phyloP scores from a whole-genome alignment of 1,140 invertebrate species.

The Parasteatoda tepidariorum region DNA sequence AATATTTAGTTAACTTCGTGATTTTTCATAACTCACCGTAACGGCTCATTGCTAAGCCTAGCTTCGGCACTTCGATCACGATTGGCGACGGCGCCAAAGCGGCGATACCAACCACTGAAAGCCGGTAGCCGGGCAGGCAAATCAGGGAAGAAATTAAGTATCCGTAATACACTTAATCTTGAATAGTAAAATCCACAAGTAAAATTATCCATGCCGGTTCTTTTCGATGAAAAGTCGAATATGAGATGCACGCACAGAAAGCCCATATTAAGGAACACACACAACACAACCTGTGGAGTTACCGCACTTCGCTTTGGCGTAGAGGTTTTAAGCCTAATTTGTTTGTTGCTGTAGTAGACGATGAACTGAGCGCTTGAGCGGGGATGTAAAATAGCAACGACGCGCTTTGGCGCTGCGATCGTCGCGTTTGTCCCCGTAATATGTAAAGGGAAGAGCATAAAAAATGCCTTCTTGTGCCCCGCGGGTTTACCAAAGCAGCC shows the following conservation, averaged over 20 bases:
- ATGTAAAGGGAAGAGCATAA: background rate
- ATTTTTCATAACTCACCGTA: conserved; percentile 21
- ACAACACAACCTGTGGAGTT: conserved; percentile 37
- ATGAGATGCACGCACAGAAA: background rate
- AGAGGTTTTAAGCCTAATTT: conserved; percentile 24
- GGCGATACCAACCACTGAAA: background rate
- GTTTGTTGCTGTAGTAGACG: conserved; percentile 7
- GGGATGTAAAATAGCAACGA: conserved; percentile 10
- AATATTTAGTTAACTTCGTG: background rate
- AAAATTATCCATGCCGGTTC: background rate
- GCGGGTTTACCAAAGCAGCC: conserved; percentile 11
- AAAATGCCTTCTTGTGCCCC: conserved; percentile 19
- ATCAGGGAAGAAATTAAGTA: conserved; percentile 26
- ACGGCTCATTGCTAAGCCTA: conserved; percentile 24
- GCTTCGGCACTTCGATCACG: background rate
- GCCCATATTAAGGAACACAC: background rate
- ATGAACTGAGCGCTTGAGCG: background rate
- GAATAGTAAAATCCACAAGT: background rate
- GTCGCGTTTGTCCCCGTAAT: background rate
- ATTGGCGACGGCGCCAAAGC: background rate
- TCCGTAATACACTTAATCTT: conserved; percentile 8
- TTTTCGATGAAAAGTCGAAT: background rate
- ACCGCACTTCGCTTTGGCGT: background rate
- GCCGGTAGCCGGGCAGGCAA: background rate
- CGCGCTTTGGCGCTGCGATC: conserved; percentile 45